These are phyloP conservation scores for Eutolmus rufibarbis DNA, from an alignment of 2,888 invertebrate species.

Conservation along the genomic window DNA sequence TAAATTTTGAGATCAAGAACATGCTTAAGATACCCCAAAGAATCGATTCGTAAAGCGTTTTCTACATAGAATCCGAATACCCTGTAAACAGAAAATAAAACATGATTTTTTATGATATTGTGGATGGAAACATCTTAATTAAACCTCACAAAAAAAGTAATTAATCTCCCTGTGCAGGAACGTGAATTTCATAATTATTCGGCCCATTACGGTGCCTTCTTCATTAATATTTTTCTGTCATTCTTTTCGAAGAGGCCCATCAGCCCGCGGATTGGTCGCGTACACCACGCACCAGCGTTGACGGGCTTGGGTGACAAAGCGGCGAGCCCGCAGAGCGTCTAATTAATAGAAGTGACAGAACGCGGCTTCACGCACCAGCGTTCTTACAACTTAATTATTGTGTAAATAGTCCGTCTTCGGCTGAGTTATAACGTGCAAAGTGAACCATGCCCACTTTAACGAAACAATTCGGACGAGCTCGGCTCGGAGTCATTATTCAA, in stretches of 20 bases:
- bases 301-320: conserved; percentile 1
- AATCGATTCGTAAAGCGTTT: too few relatives aligned
- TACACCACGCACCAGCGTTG: neutral
- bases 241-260: neutral
- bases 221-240: neutral
- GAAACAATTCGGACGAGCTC: neutral
- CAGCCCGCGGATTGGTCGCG: neutral
- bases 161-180: neutral
- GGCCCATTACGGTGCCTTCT: neutral
- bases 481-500: neutral
- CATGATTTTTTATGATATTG: neutral
- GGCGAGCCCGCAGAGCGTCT: neutral
- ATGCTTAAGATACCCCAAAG: too few relatives aligned
- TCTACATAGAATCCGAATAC: too few relatives aligned
- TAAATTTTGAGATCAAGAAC: too few relatives aligned
- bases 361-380: neutral
- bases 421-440: conserved; percentile 30
- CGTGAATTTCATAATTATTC: neutral
- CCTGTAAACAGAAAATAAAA: neutral
- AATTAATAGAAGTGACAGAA: conserved; percentile 32
- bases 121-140: neutral
- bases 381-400: conserved; percentile 29
- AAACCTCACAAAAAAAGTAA: neutral
- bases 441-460: conserved; percentile 37
- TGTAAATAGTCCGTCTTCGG: conserved; percentile 26